Percentiles rank a stretch among this genome's conserved stretches.
These are phyloP conservation scores for Alviniconcha marisindica DNA, from an alignment of 1,140 invertebrate species.

Conservation along the genomic window DNA sequence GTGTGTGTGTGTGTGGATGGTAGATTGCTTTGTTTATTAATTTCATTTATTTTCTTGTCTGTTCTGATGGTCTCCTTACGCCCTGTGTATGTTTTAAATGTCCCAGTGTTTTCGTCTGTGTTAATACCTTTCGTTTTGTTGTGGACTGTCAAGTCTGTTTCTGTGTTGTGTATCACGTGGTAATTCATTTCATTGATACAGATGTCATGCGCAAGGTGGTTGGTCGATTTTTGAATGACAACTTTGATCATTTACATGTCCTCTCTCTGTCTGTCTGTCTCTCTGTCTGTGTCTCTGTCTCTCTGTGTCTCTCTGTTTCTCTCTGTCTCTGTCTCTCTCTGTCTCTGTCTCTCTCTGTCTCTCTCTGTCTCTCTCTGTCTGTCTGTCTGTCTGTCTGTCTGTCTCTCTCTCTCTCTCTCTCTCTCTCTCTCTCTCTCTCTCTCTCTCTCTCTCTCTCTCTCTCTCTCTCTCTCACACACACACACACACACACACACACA, in stretches of 20 bases:
- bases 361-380: not conserved
- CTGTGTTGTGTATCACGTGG: too few species aligned
- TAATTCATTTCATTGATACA: too few species aligned
- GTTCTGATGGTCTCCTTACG: too few species aligned
- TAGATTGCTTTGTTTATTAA: too few species aligned
- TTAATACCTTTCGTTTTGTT: too few species aligned
- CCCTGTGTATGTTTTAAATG: too few species aligned
- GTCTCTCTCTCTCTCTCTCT: not conserved
- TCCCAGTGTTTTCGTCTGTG: too few species aligned
- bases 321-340: not conserved
- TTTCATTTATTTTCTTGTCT: too few species aligned
- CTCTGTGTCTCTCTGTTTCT: not conserved
- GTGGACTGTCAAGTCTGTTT: too few species aligned
- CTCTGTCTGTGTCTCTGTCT: not conserved
- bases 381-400: not conserved
- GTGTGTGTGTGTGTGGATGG: too few species aligned
- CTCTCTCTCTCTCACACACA: slow-evolving; percentile 16
- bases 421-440: slow-evolving; percentile 25
- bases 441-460: slow-evolving; percentile 25
- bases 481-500: not conserved
- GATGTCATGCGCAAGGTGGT: too few species aligned
- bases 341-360: not conserved
- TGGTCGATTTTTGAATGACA: too few species aligned
- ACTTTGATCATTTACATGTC: not conserved
- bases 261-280: not conserved